Percentiles rank a stretch among this genome's conserved stretches.
phyloP scores from a whole-genome alignment of 2,113 vertebrate species.

The Catharus bicknelli region DNA sequence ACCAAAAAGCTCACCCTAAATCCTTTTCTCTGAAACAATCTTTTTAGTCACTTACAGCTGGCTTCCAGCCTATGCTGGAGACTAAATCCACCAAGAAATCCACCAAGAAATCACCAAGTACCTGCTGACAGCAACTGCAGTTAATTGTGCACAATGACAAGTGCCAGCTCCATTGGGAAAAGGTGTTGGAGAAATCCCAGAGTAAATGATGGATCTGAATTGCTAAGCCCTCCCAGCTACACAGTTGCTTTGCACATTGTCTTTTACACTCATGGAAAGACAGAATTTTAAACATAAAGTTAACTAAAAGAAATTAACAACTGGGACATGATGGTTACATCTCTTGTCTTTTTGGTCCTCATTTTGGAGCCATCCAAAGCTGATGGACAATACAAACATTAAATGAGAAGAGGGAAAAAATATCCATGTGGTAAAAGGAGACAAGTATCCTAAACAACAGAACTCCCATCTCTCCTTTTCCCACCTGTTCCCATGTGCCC shows the following conservation, averaged over 20 bases:
- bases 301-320: not conserved
- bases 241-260: not conserved
- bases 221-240: not conserved
- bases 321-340: accelerated
- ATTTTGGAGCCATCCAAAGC: not conserved
- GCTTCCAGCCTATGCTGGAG: accelerated
- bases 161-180: not conserved
- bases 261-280: not conserved
- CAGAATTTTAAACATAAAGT: not conserved
- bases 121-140: not conserved
- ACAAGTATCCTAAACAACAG: not conserved
- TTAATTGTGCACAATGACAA: not conserved
- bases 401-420: not conserved
- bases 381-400: not conserved
- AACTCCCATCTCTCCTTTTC: not conserved
- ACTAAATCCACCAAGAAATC: not conserved
- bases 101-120: not conserved
- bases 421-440: not conserved
- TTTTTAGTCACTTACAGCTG: not conserved
- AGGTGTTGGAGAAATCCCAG: not conserved
- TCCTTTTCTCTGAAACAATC: not conserved
- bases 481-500: accelerated
- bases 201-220: not conserved
- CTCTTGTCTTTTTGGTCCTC: not conserved
- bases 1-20: not conserved